A percentile compares a stretch with the other conserved stretches of the same genome.
phyloP scores from a whole-genome alignment of 2,113 vertebrate species.

The Macrotis lagotis region DNA sequence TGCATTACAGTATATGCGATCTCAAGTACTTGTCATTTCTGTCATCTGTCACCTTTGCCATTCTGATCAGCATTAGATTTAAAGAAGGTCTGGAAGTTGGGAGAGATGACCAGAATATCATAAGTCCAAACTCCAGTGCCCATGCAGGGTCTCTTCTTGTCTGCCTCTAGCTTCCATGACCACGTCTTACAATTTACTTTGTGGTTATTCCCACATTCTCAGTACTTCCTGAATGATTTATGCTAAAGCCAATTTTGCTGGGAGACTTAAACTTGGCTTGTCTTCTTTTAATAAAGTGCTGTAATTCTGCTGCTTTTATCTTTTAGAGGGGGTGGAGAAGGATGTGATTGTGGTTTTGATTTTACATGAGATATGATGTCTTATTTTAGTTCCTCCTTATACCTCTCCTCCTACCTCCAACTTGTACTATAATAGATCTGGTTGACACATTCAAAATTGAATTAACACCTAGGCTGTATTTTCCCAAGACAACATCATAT shows the following conservation, averaged over 20 bases:
- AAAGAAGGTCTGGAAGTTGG: neutral
- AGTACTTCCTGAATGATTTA: conserved; percentile 3
- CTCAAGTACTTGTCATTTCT: neutral
- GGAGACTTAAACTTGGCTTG: neutral
- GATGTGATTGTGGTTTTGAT: neutral
- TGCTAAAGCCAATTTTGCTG: conserved; percentile 1
- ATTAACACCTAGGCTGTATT: neutral
- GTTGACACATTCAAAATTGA: conserved; percentile 23
- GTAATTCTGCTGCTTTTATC: conserved; percentile 16
- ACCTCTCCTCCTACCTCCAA: neutral
- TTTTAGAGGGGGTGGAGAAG: conserved; percentile 1
- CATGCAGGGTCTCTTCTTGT: neutral
- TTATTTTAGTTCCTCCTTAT: neutral
- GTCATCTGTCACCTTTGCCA: neutral
- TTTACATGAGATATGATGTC: conserved; percentile 1
- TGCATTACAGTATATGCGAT: neutral
- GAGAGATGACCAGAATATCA: neutral
- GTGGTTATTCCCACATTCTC: neutral
- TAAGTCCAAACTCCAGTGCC: neutral
- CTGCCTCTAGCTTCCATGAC: neutral
- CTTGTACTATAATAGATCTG: neutral
- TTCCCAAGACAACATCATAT: neutral
- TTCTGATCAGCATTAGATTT: neutral
- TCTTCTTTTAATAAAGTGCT: neutral
- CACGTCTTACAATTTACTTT: neutral